Base-by-base conservation (phyloP, 2,888 invertebrate species). In the Eustalomyia histrio region DNA sequence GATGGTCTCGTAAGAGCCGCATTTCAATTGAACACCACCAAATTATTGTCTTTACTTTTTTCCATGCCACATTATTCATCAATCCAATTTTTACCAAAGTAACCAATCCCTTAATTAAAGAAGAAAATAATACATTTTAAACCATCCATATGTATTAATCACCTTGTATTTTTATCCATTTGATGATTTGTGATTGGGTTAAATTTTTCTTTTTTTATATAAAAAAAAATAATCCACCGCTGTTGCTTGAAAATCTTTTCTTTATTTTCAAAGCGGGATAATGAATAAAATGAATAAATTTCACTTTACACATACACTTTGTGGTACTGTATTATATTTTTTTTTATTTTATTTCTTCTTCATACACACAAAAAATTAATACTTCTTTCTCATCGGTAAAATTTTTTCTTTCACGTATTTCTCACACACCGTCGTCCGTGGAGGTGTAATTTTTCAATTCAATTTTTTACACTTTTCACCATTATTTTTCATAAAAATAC, bases 401-500 rank as follows among this genome's bases (percentile, higher is more conserved):
- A 53, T 21, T 76, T 72, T 75, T 58, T 14, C 69, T 61, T 72
- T 74, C 68, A 67, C 74, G 74, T 81, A 78, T 81, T 81, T 81
- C 74, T 74, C 81, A 78, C 75, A 81, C 78, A 47, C 43, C 43
- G 43, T 47, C 69, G 72, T 65, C 74, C 73, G 52, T 55, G 43
- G 60, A 69, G 73, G 73, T 65, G 71, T 65, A 74, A 71, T 52
- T 74, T 76, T 81, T 81, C 73, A 78, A 78, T 65, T 78, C 57
- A 81, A 63, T 75, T 78, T 75, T 78, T 43, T 18, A 52, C 57
- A 73, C 63, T 83, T 69, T 75, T 83, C 47, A 53, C 57, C 21
- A 71, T 57, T 60, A 76, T 83, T 82, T 83, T 83, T 76, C 64
- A 78, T 76, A 65, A n/a, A 80, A 57, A 79, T 78, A 82, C 83